Evolutionary conservation across 92 coral and sea anemone genomes (phyloP).

Genomic region (Zoanthus sociatus): DNA sequence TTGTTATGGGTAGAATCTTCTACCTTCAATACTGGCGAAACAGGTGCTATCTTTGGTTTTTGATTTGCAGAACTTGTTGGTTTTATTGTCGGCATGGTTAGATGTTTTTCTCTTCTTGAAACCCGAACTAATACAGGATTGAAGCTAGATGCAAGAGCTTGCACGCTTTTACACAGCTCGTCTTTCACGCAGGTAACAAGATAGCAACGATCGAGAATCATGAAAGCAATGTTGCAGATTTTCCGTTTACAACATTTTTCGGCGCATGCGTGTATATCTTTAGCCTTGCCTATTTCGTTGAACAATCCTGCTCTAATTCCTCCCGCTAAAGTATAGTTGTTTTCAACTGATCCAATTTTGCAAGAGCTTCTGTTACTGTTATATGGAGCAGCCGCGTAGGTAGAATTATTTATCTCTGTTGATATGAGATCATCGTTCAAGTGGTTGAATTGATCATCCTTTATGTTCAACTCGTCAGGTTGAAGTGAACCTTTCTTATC

Average conservation of each 20-base stretch:
- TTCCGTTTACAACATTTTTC: conserved; percentile 81
- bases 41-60: not conserved
- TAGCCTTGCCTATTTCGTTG: conserved; percentile 76
- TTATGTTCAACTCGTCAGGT: not conserved
- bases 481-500: not conserved
- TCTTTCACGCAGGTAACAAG: conserved; percentile 85
- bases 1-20: not conserved
- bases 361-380: conserved; percentile 31
- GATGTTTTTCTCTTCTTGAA: conserved; percentile 21
- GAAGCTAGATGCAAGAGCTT: conserved; percentile 89
- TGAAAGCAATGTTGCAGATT: conserved; percentile 88
- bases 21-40: not conserved
- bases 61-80: not conserved
- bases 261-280: conserved; percentile 75
- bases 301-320: conserved; percentile 89
- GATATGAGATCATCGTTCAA: not conserved
- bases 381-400: not conserved
- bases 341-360: conserved; percentile 65
- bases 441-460: not conserved
- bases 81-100: not conserved
- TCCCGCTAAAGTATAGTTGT: conserved; percentile 86
- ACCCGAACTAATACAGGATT: conserved; percentile 81
- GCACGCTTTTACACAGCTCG: conserved; percentile 78
- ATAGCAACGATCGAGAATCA: conserved; percentile 89
- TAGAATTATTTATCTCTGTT: not conserved